phyloP scores from a whole-genome alignment of 2,797 vertebrate species.

The Enteromius mattozi region DNA sequence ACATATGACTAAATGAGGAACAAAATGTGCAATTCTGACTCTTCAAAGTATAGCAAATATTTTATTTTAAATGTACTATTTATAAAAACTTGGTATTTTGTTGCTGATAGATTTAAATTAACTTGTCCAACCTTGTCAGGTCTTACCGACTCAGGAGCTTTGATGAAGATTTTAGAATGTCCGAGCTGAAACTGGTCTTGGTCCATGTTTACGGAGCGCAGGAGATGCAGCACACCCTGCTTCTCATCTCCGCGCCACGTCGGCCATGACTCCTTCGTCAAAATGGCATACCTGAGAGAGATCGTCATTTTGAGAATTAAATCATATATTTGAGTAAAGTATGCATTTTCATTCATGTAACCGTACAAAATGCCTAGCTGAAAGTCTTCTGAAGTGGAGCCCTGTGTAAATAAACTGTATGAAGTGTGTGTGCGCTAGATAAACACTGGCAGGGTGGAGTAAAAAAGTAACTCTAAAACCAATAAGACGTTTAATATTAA shows the following conservation, averaged over 20 bases:
- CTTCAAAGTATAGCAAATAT: not conserved
- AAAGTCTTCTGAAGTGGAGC: constrained; percentile 1
- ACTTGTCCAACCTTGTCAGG: not conserved
- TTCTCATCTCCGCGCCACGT: constrained; percentile 94
- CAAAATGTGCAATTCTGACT: not conserved
- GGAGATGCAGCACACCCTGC: constrained; percentile 91
- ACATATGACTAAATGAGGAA: not conserved
- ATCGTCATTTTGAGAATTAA: not conserved
- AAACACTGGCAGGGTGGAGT: constrained; percentile 41
- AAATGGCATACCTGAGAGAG: constrained; percentile 89
- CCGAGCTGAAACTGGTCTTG: constrained; percentile 95
- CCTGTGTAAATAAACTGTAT: constrained; percentile 12
- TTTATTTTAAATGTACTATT: not conserved
- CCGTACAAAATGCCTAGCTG: not conserved
- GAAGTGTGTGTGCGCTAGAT: constrained; percentile 33
- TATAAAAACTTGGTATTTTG: not conserved
- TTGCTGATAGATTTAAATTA: not conserved
- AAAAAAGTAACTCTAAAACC: constrained; percentile 7
- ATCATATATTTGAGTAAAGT: not conserved
- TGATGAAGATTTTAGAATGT: constrained; percentile 92
- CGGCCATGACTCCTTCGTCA: constrained; percentile 97
- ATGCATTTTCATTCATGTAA: not conserved
- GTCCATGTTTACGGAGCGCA: constrained; percentile 95
- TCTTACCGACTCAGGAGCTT: constrained; percentile 95
- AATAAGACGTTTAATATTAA: constrained; percentile 13